Evolutionary conservation across 2,888 invertebrate species (phyloP), one percentile per base, ranked within the genome.

Genomic region (Adelognathus sp.): DNA sequence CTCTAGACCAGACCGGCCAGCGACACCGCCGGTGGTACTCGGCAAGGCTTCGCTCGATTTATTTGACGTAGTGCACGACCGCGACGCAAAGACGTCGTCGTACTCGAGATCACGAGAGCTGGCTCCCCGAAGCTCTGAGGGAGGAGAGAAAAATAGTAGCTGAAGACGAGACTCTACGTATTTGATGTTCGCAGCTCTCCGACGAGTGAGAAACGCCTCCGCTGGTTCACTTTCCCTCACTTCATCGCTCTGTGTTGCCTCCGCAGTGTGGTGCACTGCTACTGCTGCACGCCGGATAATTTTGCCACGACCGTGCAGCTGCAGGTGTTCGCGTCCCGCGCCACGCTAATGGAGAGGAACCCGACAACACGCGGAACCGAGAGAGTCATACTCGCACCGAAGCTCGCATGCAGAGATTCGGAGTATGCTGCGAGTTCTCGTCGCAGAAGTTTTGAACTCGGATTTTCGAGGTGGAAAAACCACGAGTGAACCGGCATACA

Each of bases 31-130:
- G 79, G 69, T 63, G 80, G 69, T 18, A 14, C 74, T 58, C 72
- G 74, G 77, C 73, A 80, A 83, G 82, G 83, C 81, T 83, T 82
- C 81, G 81, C 84, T 81, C 83, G 83, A 88, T 88, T 87, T 87
- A 86, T 88, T 87, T 85, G 83, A 75, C 61, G 66, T 60, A 73
- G 58, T 58, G 73, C 21, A 56, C 66, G 74, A 41, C 67, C 50
- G 24, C 60, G 60, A 39, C 50, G 54, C 52, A 69, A 44, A 54
- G 67, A 67, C 67, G 52, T 75, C 61, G 67, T 66, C 36, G 36
- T n/a, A 33, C 7, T 52, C 46, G 5, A n/a, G n/a, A n/a, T n/a
- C 33, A 9, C 24, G 31, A 18, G 36, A 16, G 24, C 50, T 5
- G 61, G 46, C 46, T 66, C 36, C 21, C 21, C 36, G 9, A 21